Evolutionary conservation across 2,113 vertebrate species (phyloP), one percentile per base, ranked within the genome.

Genomic region (Ornithorhynchus anatinus): DNA sequence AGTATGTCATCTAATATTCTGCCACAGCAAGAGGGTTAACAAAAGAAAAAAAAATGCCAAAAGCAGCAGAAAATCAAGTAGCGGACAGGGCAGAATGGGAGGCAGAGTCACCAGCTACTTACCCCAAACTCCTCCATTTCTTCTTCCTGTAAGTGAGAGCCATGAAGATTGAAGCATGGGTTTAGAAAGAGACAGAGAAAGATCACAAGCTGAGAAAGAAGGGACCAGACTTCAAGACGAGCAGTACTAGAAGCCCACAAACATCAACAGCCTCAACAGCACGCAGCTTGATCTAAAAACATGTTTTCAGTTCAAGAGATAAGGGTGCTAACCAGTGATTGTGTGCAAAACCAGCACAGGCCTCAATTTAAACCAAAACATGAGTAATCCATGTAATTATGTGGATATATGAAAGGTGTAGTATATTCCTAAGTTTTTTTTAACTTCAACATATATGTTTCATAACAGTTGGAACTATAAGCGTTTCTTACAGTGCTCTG

Each of bases 91-190:
- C 79, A 77, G 77, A 82, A 70, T 87, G 81, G 80, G 84, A 90
- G 79, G 80, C 66, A 64, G 81, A 88, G 62, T 91, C 92, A 90
- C 91, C 84, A 88, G 74, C 91, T 81, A 99, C 97, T 99, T 96
- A 99, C 98, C 98, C 98, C 92, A 99, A 91, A 95, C 98, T 99
- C 87, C 98, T 95, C 98, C 98, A 99, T 71, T 99, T 99, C 97
- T 99, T 99, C 97, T 99, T 99, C 96, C 98, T 99, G 95, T 86
- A 96, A 95, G 91, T 93, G 82, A 95, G 92, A 95, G 95, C 95
- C 95, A 94, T 91, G 94, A 95, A 96, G 88, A 95, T 91, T 95
- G 95, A 96, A 94, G 96, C 94, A 89, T 84, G 93, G 94, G 92
- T 93, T 88, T 87, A 93, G 88, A 90, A 86, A 92, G 84, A 93